Base-by-base conservation (phyloP, 23 tunicate species). In the Trididemnum nubilum region DNA sequence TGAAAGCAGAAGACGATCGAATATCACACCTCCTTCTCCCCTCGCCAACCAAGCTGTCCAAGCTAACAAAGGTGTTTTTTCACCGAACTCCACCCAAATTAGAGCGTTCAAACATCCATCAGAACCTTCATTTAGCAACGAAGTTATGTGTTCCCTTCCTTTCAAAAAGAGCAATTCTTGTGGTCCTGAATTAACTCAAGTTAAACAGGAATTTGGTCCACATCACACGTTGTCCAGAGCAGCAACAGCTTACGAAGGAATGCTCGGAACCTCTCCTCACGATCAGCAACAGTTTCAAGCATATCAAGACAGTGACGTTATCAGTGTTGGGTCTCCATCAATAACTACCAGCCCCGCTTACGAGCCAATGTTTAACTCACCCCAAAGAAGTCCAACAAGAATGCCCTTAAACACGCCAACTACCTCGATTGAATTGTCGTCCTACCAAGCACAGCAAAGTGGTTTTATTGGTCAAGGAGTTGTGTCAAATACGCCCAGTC, bases 311-410 rank as follows among this genome's bases (percentile, higher is more conserved):
- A 32, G 19, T 2, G 39, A 60, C 3, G 15, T 35, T 2, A 5
- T 58, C 4, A 38, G 36, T 24, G 63, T 80, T 34, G 75, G 35
- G 4, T 50, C 73, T 60, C 54, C 87, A 25, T 76, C 87, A 5
- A 36, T 73, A 2, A 35, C 78, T 9, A 15, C 87, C 15, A 65
- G 69, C 28, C 31, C 50, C 60, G 44, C 51, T 0, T 36, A 77
- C n/a, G 80, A 71, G 3, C 60, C 26, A 2, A 35, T 27, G 0
- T 35, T 5, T 26, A 26, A 76, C 33, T 54, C 87, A 36, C 80
- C 69, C 36, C 88, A 85, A 66, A 36, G 67, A 33, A 85, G 88
- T 39, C 88, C 88, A 18, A 76, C 87, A 63, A 63, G 22, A 9
- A 22, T 27, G 7, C n/a, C n/a, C 7, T 23, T 27, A 12, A 22